phyloP scores from a whole-genome alignment of 2,888 invertebrate genomes.

The Eucriotettix oculatus region DNA sequence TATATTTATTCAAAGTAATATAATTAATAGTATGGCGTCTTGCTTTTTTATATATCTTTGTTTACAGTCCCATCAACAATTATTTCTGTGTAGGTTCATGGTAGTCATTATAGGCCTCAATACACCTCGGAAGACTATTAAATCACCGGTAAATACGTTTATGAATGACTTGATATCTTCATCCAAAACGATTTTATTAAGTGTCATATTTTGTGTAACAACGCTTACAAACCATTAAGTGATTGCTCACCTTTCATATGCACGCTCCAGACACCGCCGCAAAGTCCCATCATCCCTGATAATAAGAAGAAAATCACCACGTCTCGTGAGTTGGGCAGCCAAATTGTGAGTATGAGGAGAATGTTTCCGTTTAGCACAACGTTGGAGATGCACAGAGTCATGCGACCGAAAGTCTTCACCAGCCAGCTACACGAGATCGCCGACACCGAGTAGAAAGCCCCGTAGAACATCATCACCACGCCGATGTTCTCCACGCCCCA shows the following conservation, averaged over 20 bases:
- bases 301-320: slow-evolving; percentile 57
- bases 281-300: slow-evolving; percentile 74
- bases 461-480: slow-evolving; percentile 86
- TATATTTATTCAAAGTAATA: too few species aligned
- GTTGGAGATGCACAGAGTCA: slow-evolving; percentile 60
- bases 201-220: too few species aligned
- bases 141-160: too few species aligned
- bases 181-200: too few species aligned
- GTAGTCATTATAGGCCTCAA: too few species aligned
- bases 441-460: slow-evolving; percentile 72
- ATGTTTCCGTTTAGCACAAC: slow-evolving; percentile 52
- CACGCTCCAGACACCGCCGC: slow-evolving; percentile 82
- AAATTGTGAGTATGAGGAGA: slow-evolving; percentile 47
- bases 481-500: slow-evolving; percentile 85
- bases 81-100: too few species aligned
- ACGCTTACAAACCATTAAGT: too few species aligned
- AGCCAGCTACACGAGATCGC: slow-evolving; percentile 65
- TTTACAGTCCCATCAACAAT: too few species aligned
- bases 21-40: too few species aligned
- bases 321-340: slow-evolving; percentile 53
- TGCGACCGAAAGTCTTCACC: slow-evolving; percentile 62
- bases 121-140: too few species aligned
- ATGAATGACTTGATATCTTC: too few species aligned
- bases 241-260: slow-evolving; percentile 65
- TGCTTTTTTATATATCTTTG: too few species aligned